Evolutionary conservation across 2,797 vertebrate species (phyloP), one percentile per base, ranked within the genome.

Genomic region (Picus viridis): DNA sequence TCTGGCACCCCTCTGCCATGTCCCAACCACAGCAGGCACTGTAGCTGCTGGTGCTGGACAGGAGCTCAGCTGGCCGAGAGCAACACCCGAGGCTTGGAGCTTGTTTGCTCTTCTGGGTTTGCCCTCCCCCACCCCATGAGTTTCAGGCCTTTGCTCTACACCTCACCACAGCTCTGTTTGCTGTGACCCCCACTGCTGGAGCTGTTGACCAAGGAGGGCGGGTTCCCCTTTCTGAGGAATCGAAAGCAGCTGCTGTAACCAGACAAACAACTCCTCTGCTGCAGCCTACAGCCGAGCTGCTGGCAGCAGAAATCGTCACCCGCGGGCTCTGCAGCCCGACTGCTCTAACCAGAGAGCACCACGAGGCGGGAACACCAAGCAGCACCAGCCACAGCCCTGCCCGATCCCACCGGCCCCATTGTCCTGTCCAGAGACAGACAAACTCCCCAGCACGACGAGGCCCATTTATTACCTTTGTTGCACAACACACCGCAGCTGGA

Each of bases 231-330:
- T 36, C 30, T 15, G 49, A 79, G 67, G 22, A 58, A 78, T 7
- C 7, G 32, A 53, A 39, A 70, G 59, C 91, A 89, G 90, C 90
- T 90, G 88, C 61, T 7, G 2, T 3, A 49, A 26, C 17, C 64
- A 51, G 72, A 74, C 47, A 86, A 91, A 94, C 88, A 74, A 53
- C 81, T 36, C 10, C n/a, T 5, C 54, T 4, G 49, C 84, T 61
- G 22, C 14, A 0, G 4, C n/a, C 30, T 7, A 1, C 2, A 0
- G 32, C 72, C 34, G 65, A 3, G 3, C 45, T 10, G 62, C 61
- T 7, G 0, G 58, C 76, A 71, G 80, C 13, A 0, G n/a, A 19
- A 34, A 32, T 27, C 67, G 43, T 59, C 49, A 34, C 70, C 53
- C 62, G 26, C 65, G 0, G 24, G 54, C 6, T 14, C 56, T 15